Base-by-base conservation (phyloP, 2,888 invertebrate genomes). In the Glaucopsyche alexis region DNA sequence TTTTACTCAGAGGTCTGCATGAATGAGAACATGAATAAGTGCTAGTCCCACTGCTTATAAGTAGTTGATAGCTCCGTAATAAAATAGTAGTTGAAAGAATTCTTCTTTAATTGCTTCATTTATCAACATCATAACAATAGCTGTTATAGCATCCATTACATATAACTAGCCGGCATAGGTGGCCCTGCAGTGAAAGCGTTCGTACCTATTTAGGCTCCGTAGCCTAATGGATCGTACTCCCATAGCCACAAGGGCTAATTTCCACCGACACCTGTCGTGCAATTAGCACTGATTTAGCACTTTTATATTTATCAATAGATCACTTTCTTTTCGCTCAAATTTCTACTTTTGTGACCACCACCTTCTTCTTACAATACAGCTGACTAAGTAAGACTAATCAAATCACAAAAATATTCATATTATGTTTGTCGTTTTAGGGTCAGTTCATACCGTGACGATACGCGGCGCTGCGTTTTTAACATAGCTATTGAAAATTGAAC, bases 201-300 rank as follows among this genome's bases (percentile, higher is more conserved):
- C 7, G 2, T 42, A 45, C 16, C 67, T 45, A 42, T 67, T 45
- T 45, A 45, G 45, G 16, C 5, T 13, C 45, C 6, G 1, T 45
- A 16, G 19, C 1, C 69, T 29, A 14, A 0, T 29, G 14, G 1
- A 47, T 13, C 69, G 19, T 69, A 49, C 7, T 29, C 13, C 29
- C 4, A 13, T 3, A 13, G 38, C 29, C n/a, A 29, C 19, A 69
- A 49, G 29, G 69, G 69, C 29, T 49, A 49, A 49, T 19, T 47
- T 49, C 47, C 13, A 29, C 11, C 29, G 16, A 2, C 67, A n/a
- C 6, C 45, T 49, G 13, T 11, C 7, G 11, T 69, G 42, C 69
- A 47, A 69, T 49, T 69, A 69, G 19, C 69, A 49, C 69, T 69
- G 69, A 69, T 49, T 69, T 69, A 49, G 49, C 49, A 69, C 47